Base-by-base conservation (phyloP, 2,888 invertebrate genomes). In the Drosophila atripex region DNA sequence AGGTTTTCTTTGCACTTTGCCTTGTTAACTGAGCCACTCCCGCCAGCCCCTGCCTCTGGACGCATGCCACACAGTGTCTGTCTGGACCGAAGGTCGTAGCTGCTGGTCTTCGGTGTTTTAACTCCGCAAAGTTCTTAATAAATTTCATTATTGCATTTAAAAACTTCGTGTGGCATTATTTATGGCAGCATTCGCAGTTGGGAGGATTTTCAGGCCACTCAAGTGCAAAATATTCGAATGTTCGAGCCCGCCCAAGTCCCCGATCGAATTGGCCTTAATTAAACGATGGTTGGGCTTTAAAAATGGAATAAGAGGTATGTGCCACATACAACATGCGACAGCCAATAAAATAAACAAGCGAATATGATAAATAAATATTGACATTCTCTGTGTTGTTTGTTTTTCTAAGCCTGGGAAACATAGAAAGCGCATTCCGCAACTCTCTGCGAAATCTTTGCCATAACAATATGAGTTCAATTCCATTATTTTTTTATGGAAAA, bases 141-240 rank as follows among this genome's bases (percentile, higher is more conserved):
- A 68, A 84, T 74, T 84, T 75, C 64, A 80, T 85, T 80, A 80
- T 71, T 70, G 63, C 72, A 71, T 61, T 70, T 70, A 54, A 61
- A 61, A 71, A 63, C 51, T 63, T 71, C 53, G n/a, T 56, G 63
- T 56, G 71, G 52, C 38, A 52, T 71, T 55, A 72, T 71, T 71
- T 71, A 71, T 72, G 46, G 47, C 63, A 35, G 30, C 60, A 60
- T 41, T 21, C 71, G 28, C 50, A 49, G 49, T 25, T 46, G 39
- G 49, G 18, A 18, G 52, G 23, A 32, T 39, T 60, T 63, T 56
- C 21, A 32, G 23, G 28, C 41, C 58, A 65, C 28, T 54, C 39
- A 39, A 50, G 9, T 64, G 11, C 23, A 16, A 38, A 28, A 30
- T 30, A 41, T 11, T 28, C 3, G 11, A 35, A 39, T 39, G 16